Evolutionary conservation across 2,113 vertebrate species (phyloP).

Genomic region (Mesoclemmys tuberculata): DNA sequence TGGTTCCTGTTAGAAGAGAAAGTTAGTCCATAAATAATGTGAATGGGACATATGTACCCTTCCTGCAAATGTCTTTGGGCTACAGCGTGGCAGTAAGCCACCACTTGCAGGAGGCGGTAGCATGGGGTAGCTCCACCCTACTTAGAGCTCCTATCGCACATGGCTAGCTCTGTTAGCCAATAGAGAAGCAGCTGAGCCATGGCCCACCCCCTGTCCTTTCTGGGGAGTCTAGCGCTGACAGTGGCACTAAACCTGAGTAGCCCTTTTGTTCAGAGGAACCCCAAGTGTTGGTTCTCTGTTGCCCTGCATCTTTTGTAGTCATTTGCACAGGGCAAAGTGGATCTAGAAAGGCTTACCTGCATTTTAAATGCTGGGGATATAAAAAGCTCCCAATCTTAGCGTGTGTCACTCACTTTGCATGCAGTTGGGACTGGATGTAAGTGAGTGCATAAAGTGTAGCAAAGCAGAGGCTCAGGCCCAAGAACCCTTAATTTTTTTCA

Average conservation of each 20-base stretch:
- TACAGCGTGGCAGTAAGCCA: neutral
- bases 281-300: neutral
- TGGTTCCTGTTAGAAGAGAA: neutral
- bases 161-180: neutral
- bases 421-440: too few species aligned
- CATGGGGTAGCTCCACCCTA: accelerated
- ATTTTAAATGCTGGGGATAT: neutral
- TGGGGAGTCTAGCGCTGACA: neutral
- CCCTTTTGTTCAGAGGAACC: neutral
- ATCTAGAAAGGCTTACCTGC: neutral
- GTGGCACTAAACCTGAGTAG: neutral
- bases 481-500: neutral
- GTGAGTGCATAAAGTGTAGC: neutral
- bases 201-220: neutral
- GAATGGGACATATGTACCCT: neutral
- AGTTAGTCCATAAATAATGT: neutral
- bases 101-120: neutral
- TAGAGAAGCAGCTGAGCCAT: neutral
- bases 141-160: neutral
- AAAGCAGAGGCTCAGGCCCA: neutral
- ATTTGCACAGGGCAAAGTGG: neutral
- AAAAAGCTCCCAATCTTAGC: neutral
- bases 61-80: neutral
- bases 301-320: neutral
- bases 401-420: neutral